phyloP scores from a whole-genome alignment of 1,140 invertebrate species.

The Nephila pilipes region DNA sequence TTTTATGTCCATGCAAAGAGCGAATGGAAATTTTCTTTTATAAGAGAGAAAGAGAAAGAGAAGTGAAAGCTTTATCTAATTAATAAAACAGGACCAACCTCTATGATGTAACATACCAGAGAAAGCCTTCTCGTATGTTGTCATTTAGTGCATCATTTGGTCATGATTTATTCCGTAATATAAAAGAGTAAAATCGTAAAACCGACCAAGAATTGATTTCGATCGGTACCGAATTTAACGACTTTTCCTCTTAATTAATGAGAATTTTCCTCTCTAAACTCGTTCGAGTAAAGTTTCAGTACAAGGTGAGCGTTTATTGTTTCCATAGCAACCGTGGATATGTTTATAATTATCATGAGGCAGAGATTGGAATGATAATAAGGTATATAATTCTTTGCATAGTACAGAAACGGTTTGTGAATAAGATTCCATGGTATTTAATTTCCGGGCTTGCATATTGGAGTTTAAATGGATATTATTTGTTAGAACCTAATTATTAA shows the following conservation, averaged over 20 bases:
- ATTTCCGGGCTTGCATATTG: too few relatives aligned
- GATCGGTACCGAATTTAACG: conserved; percentile 1
- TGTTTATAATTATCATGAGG: not conserved
- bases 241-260: conserved; percentile 30
- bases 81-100: not conserved
- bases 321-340: not conserved
- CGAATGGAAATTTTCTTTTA: not conserved
- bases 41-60: too few relatives aligned
- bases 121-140: conserved; percentile 1
- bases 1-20: not conserved
- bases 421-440: too few relatives aligned
- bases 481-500: too few relatives aligned
- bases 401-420: too few relatives aligned
- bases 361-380: too few relatives aligned
- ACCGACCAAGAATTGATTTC: conserved; percentile 31
- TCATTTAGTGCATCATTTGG: conserved; percentile 10
- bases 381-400: too few relatives aligned
- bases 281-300: not conserved
- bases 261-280: not conserved
- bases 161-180: not conserved
- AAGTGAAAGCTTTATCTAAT: not conserved
- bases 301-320: not conserved
- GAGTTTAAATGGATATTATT: too few relatives aligned
- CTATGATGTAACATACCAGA: not conserved
- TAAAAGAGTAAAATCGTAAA: conserved; percentile 29